Percentiles rank a stretch among this genome's conserved stretches.
Evolutionary conservation across 2,888 invertebrate genomes (phyloP).

Genomic region (Noctua comes): DNA sequence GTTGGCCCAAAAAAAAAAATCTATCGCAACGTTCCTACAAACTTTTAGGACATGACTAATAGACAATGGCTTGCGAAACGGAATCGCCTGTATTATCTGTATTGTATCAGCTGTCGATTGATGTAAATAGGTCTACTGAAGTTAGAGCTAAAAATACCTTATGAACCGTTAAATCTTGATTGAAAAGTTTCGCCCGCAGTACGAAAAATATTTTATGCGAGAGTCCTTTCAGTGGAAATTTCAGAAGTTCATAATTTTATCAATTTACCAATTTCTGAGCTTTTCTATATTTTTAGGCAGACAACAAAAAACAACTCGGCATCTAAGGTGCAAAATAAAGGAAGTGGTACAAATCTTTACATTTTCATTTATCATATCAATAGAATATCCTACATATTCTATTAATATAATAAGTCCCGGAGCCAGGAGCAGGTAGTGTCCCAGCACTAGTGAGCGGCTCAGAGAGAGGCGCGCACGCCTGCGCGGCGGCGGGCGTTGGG

Average conservation of each 20-base stretch:
- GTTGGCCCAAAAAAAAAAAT: slow-evolving; percentile 81
- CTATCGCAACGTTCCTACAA: slow-evolving; percentile 77
- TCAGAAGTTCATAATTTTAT: slow-evolving; percentile 14
- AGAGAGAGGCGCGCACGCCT: slow-evolving; percentile 62
- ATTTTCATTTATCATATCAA: background rate
- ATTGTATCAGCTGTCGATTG: slow-evolving; percentile 60
- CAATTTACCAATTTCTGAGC: background rate
- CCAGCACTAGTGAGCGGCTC: slow-evolving; percentile 66
- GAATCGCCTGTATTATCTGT: slow-evolving; percentile 70
- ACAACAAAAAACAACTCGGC: background rate
- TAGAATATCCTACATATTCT: too few relatives aligned
- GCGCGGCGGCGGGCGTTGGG: slow-evolving; percentile 12
- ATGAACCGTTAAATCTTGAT: slow-evolving; percentile 25
- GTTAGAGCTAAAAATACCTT: slow-evolving; percentile 26
- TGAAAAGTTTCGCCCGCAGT: slow-evolving; percentile 27
- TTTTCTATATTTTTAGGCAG: background rate
- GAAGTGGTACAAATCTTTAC: background rate
- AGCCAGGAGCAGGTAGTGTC: slow-evolving; percentile 47
- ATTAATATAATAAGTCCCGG: background rate
- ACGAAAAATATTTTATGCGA: background rate
- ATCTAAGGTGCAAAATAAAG: background rate
- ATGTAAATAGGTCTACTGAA: slow-evolving; percentile 52
- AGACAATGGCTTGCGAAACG: slow-evolving; percentile 82
- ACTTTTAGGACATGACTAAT: slow-evolving; percentile 87
- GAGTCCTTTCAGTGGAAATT: background rate